These are phyloP conservation scores for Maccullochella peelii DNA, from an alignment of 2,113 vertebrate species.

Conservation along the genomic window DNA sequence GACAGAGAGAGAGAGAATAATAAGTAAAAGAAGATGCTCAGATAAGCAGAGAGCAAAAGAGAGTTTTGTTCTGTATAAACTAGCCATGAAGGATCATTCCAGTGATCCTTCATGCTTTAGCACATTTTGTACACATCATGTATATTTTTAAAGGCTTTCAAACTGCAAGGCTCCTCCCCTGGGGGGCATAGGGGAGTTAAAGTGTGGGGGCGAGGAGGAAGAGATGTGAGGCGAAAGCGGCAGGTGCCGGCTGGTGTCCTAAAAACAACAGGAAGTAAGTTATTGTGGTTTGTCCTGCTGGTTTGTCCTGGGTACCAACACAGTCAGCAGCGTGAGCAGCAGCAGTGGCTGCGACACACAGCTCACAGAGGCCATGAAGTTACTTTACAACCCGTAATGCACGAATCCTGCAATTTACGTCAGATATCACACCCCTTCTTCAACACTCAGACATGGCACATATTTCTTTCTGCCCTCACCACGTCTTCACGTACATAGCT, in stretches of 20 bases:
- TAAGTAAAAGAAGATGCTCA: not conserved
- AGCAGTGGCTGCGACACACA: too few species aligned
- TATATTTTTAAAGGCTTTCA: not conserved
- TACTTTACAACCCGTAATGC: too few species aligned
- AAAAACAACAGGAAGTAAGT: not conserved
- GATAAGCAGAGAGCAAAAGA: not conserved
- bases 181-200: too few species aligned
- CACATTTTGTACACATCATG: not conserved
- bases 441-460: too few species aligned
- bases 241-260: not conserved
- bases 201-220: not conserved
- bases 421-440: too few species aligned
- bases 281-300: too few species aligned
- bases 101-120: not conserved
- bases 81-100: not conserved
- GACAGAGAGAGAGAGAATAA: not conserved
- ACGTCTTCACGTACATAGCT: too few species aligned
- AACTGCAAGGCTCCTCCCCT: not conserved
- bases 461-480: too few species aligned
- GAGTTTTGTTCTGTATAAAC: not conserved
- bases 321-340: too few species aligned
- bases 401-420: too few species aligned
- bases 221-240: not conserved
- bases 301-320: too few species aligned
- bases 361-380: too few species aligned